A percentile compares a stretch with the other conserved stretches of the same genome.
These are phyloP conservation scores for Diloba caeruleocephala DNA, from an alignment of 2,888 invertebrate species.

Conservation along the genomic window DNA sequence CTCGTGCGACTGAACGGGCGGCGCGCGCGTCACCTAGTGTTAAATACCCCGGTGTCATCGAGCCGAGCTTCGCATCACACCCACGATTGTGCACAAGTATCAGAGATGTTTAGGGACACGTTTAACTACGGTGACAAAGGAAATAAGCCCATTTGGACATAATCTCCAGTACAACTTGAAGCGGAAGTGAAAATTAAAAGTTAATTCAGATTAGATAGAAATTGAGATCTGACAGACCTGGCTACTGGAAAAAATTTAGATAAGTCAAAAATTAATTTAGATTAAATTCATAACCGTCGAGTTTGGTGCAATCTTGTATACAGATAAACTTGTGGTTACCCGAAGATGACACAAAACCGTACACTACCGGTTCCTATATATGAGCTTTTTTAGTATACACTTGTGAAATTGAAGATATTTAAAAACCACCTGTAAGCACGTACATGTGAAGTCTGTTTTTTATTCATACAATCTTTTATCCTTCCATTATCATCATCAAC, in stretches of 20 bases:
- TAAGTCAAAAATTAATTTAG: too few species aligned
- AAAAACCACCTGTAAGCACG: conserved; percentile 8
- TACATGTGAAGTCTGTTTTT: background rate
- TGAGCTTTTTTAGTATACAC: conserved; percentile 24
- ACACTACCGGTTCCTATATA: conserved; percentile 56
- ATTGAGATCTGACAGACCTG: background rate
- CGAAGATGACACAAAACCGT: conserved; percentile 46
- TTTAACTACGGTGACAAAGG: conserved; percentile 17
- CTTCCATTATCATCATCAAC: too few species aligned
- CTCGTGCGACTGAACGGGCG: conserved; percentile 79
- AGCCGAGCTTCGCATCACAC: conserved; percentile 75
- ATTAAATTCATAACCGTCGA: too few species aligned
- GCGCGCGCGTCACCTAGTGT: conserved; percentile 79
- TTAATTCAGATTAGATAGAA: too few species aligned
- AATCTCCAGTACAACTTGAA: background rate
- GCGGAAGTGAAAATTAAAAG: too few species aligned
- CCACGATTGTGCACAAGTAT: conserved; percentile 71
- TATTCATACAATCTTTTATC: background rate
- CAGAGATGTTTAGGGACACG: conserved; percentile 64
- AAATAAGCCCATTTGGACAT: conserved; percentile 6
- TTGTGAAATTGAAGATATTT: conserved; percentile 20
- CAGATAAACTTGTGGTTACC: conserved; percentile 52
- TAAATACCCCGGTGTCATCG: conserved; percentile 83
- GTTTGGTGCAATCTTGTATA: background rate
- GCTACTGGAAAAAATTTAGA: too few species aligned